A percentile compares a stretch with the other conserved stretches of the same genome.
phyloP scores from a whole-genome alignment of 2,113 vertebrate species.

The Psettodes erumei region DNA sequence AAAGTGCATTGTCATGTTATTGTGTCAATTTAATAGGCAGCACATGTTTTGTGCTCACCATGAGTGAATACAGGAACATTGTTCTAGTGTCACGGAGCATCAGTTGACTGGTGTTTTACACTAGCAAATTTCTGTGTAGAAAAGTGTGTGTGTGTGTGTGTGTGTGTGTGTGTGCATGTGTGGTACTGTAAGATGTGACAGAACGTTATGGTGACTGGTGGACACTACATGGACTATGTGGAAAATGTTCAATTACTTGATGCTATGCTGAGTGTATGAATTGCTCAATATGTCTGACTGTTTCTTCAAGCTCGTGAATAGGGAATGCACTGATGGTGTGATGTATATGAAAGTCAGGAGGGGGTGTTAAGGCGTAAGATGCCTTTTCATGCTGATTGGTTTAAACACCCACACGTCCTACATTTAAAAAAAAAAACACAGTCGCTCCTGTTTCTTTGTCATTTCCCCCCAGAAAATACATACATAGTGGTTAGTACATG shows the following conservation, averaged over 20 bases:
- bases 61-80: conserved; percentile 50
- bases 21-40: conserved; percentile 37
- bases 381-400: conserved; percentile 40
- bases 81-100: conserved; percentile 53
- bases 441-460: not conserved
- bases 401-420: conserved; percentile 55
- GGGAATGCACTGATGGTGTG: not conserved
- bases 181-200: conserved; percentile 23
- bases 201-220: conserved; percentile 18
- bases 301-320: not conserved
- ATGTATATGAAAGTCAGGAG: not conserved
- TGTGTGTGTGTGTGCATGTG: not conserved
- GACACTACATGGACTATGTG: too few relatives aligned
- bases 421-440: conserved; percentile 24
- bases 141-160: conserved; percentile 13
- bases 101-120: conserved; percentile 27
- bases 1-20: conserved; percentile 18
- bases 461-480: not conserved
- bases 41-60: conserved; percentile 20
- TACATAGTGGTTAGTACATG: not conserved
- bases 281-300: too few relatives aligned
- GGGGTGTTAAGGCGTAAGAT: conserved; percentile 13
- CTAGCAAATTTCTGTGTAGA: not conserved
- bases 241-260: too few relatives aligned
- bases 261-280: too few relatives aligned